Evolutionary conservation across 2,888 invertebrate genomes (phyloP), one percentile per base, ranked within the genome.

Genomic region (Phania funesta): DNA sequence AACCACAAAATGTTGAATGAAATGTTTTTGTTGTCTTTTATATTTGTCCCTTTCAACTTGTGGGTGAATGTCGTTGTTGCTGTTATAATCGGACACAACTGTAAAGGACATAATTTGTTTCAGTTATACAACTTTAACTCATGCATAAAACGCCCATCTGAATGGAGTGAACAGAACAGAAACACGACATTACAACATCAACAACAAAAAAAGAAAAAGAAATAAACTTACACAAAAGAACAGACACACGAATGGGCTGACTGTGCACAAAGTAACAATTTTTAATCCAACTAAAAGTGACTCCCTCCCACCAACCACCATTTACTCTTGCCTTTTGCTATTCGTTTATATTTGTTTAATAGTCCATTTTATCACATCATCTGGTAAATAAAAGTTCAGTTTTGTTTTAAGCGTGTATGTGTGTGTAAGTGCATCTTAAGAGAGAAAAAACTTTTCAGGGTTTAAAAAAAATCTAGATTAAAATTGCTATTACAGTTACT

Each of bases 101-200:
- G 80, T 54, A 65, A 67, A 67, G 80, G 76, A 80, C 80, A 80
- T 80, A 76, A 76, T 80, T 71, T 80, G 71, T 67, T 80, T 65
- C 44, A 71, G 58, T 76, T 76, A 65, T 67, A 67, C 65, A 76
- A 80, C 71, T 80, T 74, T 74, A 56, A 74, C 48, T 77, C 67
- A 71, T 77, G 60, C 62, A 73, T 76, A 60, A 71, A 46, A n/a
- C 16, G 44, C 13, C 44, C 56, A 71, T 71, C 65, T 58, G 64
- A 71, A 78, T 50, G 56, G 38, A 65, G 29, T 22, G 26, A 52
- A 44, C 20, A 68, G 26, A 52, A 44, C 20, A 68, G 58, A 16
- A 54, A 44, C 29, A 46, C 56, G n/a, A 38, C 26, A 71, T 41
- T 35, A n/a, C 50, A 20, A 16, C 7, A 52, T 7, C 11, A 41